Evolutionary conservation across 2,797 vertebrate genomes (phyloP).

Genomic region (Corythornis leucogaster): DNA sequence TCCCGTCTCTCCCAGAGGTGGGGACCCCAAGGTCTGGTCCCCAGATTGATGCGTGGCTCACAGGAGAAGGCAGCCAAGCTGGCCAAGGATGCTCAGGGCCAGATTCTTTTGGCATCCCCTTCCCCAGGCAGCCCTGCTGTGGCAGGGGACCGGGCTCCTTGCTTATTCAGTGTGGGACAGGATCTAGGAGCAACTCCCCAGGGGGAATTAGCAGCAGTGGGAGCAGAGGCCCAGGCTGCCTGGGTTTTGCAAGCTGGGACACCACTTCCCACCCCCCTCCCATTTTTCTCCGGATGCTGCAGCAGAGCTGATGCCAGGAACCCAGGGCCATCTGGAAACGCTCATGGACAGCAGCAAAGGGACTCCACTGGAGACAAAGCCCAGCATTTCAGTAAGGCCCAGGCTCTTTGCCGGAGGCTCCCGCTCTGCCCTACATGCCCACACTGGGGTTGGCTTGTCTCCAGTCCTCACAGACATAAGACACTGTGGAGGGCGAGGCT

Average conservation of each 20-base stretch:
- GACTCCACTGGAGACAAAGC: neutral
- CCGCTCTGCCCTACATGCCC: fast-evolving
- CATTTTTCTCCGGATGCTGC: neutral
- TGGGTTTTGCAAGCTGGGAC: neutral
- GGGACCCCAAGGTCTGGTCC: neutral
- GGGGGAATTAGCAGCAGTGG: neutral
- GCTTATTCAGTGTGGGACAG: neutral
- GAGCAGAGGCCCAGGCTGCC: neutral
- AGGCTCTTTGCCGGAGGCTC: fast-evolving
- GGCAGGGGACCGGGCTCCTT: neutral
- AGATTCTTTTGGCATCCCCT: fast-evolving
- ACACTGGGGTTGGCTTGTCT: fast-evolving
- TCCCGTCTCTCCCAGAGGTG: neutral
- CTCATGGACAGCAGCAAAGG: neutral
- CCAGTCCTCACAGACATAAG: fast-evolving
- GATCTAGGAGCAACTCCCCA: neutral
- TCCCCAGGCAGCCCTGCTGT: no score
- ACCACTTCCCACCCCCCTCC: neutral
- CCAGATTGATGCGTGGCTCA: fast-evolving
- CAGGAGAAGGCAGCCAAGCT: neutral
- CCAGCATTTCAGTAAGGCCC: neutral
- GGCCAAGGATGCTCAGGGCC: neutral
- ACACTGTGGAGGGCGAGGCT: neutral
- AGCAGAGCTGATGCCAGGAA: neutral
- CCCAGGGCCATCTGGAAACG: constrained; percentile 28